These are phyloP conservation scores for Ditula angustiorana DNA, from an alignment of 2,888 invertebrate species.

Conservation along the genomic window DNA sequence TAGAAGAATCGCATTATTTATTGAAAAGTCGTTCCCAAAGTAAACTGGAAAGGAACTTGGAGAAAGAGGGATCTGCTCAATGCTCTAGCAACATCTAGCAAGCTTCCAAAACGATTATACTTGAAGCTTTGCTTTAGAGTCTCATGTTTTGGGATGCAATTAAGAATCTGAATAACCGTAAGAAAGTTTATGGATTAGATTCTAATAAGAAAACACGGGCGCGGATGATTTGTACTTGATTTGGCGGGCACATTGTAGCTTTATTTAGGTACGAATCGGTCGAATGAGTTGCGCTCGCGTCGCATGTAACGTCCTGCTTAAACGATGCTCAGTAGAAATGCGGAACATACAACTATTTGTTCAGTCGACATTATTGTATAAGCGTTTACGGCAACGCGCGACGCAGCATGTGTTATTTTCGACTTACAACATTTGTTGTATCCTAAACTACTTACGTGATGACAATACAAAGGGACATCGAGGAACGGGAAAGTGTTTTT, in stretches of 20 bases:
- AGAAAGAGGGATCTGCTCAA: not conserved
- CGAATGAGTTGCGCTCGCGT: constrained; percentile 28
- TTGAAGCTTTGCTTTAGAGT: not conserved
- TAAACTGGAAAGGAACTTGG: not conserved
- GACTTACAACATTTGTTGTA: constrained; percentile 81
- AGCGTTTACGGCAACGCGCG: constrained; percentile 80
- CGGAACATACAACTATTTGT: constrained; percentile 84
- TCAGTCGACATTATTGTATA: constrained; percentile 84
- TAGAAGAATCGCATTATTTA: not conserved
- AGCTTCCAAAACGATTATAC: not conserved
- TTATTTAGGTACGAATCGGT: constrained; percentile 28
- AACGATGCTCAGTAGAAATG: constrained; percentile 83
- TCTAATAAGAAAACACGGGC: not conserved
- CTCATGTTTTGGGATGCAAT: not conserved
- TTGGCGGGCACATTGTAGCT: constrained; percentile 19
- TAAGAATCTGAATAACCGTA: not conserved
- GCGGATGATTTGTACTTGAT: not conserved
- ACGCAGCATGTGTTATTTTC: constrained; percentile 81
- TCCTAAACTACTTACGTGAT: constrained; percentile 81
- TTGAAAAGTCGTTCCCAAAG: not conserved
- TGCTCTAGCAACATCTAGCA: too few relatives aligned
- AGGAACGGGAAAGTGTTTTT: constrained; percentile 50
- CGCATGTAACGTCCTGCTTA: constrained; percentile 72
- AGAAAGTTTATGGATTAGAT: not conserved
- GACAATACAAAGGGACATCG: constrained; percentile 72